phyloP scores from a whole-genome alignment of 35 echinoderm and acorn worm genomes.

The Lytechinus pictus region DNA sequence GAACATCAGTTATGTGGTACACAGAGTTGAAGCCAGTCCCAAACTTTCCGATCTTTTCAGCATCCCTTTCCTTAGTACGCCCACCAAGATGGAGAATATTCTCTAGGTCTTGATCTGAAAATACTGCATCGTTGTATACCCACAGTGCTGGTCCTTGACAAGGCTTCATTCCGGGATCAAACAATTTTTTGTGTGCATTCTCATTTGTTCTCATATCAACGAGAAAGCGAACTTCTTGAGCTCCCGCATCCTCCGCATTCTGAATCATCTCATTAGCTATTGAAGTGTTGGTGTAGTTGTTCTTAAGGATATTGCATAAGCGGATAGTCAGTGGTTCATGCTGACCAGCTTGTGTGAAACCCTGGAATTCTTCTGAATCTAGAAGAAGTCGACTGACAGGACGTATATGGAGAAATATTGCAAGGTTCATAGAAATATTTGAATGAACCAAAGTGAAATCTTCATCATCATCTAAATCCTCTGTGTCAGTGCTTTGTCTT shows the following conservation, averaged over 20 bases:
- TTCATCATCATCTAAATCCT: slow-evolving; percentile 41
- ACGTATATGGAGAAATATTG: slow-evolving; percentile 16
- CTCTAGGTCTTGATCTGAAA: slow-evolving; percentile 69
- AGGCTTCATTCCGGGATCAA: slow-evolving; percentile 66
- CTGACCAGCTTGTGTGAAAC: background rate
- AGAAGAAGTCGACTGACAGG: slow-evolving; percentile 45
- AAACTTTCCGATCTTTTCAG: slow-evolving; percentile 83
- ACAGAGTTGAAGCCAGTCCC: slow-evolving; percentile 91
- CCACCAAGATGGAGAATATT: slow-evolving; percentile 75
- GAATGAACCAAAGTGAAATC: slow-evolving; percentile 47
- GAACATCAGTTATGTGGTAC: slow-evolving; percentile 92
- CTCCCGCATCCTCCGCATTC: slow-evolving; percentile 88
- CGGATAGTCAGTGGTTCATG: slow-evolving; percentile 19
- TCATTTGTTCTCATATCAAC: slow-evolving; percentile 67
- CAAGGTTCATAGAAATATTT: slow-evolving; percentile 30
- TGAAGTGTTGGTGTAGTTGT: background rate
- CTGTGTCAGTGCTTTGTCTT: background rate
- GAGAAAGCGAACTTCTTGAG: slow-evolving; percentile 71
- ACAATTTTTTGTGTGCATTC: slow-evolving; percentile 8
- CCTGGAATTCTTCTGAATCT: background rate
- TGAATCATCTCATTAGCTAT: slow-evolving; percentile 75
- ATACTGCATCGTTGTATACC: slow-evolving; percentile 84
- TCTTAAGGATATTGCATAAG: background rate
- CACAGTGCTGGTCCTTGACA: slow-evolving; percentile 93
- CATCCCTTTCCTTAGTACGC: slow-evolving; percentile 62